These are phyloP conservation scores for Pedicia rivosa DNA, from an alignment of 2,888 invertebrate genomes.

Conservation along the genomic window DNA sequence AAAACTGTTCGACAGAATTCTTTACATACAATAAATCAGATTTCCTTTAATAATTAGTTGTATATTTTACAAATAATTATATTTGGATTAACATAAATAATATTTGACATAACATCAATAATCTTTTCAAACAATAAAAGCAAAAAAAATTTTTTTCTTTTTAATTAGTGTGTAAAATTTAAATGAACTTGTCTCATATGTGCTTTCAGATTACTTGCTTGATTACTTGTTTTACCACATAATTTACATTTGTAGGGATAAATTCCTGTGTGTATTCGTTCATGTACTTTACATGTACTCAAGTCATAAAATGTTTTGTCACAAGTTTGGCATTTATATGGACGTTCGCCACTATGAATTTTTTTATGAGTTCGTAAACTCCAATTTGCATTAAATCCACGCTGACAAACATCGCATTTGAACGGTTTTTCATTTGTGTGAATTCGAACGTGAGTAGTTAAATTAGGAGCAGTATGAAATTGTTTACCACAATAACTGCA, in stretches of 20 bases:
- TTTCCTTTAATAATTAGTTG: too few species aligned
- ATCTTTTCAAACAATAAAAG: not conserved
- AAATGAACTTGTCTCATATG: not conserved
- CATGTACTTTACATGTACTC: not conserved
- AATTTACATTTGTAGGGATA: not conserved
- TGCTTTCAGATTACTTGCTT: not conserved
- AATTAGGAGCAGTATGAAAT: not conserved
- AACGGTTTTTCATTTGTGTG: not conserved
- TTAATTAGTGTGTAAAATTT: not conserved
- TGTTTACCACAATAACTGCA: not conserved
- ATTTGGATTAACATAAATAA: too few species aligned
- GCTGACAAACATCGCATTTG: not conserved
- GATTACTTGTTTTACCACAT: constrained; percentile 1
- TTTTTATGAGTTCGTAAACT: not conserved
- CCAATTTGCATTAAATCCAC: not conserved
- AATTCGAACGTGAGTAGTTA: not conserved
- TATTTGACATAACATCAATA: too few species aligned
- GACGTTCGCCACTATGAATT: not conserved
- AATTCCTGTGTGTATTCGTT: not conserved
- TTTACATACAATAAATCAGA: too few species aligned
- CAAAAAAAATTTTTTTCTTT: constrained; percentile 2
- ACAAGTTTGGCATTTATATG: not conserved
- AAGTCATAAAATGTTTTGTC: constrained; percentile 1
- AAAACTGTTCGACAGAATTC: too few species aligned
- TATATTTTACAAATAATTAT: too few species aligned